A percentile compares a stretch with the other conserved stretches of the same genome.
Evolutionary conservation across 2,113 vertebrate species (phyloP).

Genomic region (Porphyrio hochstetteri): DNA sequence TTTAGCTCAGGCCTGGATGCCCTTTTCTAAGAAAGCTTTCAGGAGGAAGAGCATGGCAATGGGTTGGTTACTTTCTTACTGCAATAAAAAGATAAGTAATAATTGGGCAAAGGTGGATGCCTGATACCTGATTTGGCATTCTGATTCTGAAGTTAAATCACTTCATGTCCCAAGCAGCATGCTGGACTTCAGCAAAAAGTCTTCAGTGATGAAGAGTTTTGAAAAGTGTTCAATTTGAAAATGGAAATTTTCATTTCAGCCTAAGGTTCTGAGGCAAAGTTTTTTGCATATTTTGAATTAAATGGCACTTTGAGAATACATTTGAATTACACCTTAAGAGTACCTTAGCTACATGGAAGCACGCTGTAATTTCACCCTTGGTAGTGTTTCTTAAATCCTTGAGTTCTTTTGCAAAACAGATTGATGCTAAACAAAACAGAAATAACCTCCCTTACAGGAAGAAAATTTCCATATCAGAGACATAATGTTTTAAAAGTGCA

Average conservation of each 20-base stretch:
- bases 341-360: neutral
- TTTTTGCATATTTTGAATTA: neutral
- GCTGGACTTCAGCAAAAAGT: neutral
- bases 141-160: neutral
- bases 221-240: neutral
- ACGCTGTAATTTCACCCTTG: neutral
- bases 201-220: neutral
- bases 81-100: neutral
- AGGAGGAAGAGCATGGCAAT: neutral
- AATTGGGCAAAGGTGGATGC: neutral
- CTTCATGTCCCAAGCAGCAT: neutral
- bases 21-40: neutral
- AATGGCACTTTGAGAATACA: neutral
- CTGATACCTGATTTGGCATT: neutral
- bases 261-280: neutral
- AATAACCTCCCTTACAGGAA: neutral
- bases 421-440: neutral
- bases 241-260: neutral
- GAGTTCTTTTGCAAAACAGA: neutral
- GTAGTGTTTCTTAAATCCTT: neutral
- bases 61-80: neutral
- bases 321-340: neutral
- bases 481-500: neutral
- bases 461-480: neutral
- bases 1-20: neutral